These are phyloP conservation scores for Scaeva pyrastri DNA, from an alignment of 2,888 invertebrate genomes.

Conservation along the genomic window DNA sequence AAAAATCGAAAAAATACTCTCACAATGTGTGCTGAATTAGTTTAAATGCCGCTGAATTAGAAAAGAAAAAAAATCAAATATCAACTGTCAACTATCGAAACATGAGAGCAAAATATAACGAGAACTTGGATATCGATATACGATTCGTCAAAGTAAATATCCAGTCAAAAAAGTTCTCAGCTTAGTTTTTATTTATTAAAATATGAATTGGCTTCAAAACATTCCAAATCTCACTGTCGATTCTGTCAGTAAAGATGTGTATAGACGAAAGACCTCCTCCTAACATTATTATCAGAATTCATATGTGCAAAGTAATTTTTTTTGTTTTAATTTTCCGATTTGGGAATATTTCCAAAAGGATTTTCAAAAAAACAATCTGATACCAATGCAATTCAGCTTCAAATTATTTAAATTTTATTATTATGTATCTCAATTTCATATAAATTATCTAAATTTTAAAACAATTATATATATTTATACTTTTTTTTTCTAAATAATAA, in stretches of 20 bases:
- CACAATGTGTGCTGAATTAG: neutral
- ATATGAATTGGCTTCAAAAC: constrained; percentile 18
- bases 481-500: constrained; percentile 17
- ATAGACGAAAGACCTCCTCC: neutral
- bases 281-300: neutral
- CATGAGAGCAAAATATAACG: too few species aligned
- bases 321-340: too few species aligned
- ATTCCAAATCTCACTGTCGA: constrained; percentile 24
- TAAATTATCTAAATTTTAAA: neutral
- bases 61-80: neutral
- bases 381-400: constrained; percentile 16
- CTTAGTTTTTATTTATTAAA: neutral
- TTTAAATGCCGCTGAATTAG: neutral
- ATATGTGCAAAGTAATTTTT: too few species aligned
- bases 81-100: neutral
- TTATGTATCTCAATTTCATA: neutral
- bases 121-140: neutral
- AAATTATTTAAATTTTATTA: neutral
- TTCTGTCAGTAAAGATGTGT: neutral
- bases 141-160: neutral
- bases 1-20: neutral
- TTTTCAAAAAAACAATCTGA: neutral
- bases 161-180: neutral
- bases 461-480: neutral
- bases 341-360: neutral